Conservation (phyloP, 2,888 invertebrate genomes). For the Heliconius ethilla region DNA sequence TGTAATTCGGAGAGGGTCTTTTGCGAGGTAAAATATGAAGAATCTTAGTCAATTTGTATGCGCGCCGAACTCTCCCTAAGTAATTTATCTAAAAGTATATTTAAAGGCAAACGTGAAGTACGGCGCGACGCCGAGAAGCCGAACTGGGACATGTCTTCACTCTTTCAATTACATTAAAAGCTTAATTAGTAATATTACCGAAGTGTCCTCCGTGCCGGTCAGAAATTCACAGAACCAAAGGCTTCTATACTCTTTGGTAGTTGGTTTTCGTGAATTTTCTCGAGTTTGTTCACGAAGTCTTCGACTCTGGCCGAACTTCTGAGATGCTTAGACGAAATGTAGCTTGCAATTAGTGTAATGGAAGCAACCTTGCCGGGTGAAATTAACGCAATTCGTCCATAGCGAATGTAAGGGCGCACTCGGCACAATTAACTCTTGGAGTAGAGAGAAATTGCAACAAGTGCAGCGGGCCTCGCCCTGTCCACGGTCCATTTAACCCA, state of each 20-base stretch:
- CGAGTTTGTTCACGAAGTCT: conserved; percentile 72
- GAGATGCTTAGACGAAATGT: conserved; percentile 78
- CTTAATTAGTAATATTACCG: conserved; percentile 80
- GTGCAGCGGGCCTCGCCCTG: conserved; percentile 69
- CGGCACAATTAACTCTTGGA: conserved; percentile 72
- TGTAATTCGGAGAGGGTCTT: conserved; percentile 70
- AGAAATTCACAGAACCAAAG: conserved; percentile 43
- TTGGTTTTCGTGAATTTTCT: conserved; percentile 71
- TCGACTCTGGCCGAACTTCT: conserved; percentile 69
- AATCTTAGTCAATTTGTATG: conserved; percentile 75
- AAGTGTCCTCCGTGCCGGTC: conserved; percentile 68
- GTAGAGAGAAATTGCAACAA: conserved; percentile 78
- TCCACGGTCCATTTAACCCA: conserved; percentile 76
- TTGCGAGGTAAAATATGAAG: conserved; percentile 72
- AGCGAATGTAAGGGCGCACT: conserved; percentile 70
- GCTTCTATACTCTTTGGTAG: conserved; percentile 72
- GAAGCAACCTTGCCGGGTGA: conserved; percentile 71
- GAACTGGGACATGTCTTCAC: conserved; percentile 72
- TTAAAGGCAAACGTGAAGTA: conserved; percentile 66
- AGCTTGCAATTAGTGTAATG: conserved; percentile 81
- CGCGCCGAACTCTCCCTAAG: conserved; percentile 70
- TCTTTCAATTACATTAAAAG: conserved; percentile 81
- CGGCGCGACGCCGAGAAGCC: conserved; percentile 56
- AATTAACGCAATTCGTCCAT: conserved; percentile 77
- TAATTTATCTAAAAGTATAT: conserved; percentile 79